phyloP scores from a whole-genome alignment of 2,888 invertebrate genomes.

The Margaritifera margaritifera region DNA sequence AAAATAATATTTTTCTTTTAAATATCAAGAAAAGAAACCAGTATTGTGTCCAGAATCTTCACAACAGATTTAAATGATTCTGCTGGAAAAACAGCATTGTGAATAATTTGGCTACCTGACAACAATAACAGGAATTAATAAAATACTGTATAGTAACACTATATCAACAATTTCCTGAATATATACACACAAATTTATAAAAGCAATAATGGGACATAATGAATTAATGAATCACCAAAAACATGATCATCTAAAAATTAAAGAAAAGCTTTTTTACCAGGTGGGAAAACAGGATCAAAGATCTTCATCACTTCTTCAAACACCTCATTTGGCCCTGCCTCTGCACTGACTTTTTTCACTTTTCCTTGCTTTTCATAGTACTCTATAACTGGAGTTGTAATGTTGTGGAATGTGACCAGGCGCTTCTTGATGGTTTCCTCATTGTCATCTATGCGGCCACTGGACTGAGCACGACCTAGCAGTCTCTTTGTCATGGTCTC shows the following conservation, averaged over 20 bases:
- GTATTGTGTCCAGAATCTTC: too few relatives aligned
- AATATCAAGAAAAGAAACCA: too few relatives aligned
- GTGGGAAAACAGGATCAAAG: slow-evolving; percentile 41
- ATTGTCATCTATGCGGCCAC: slow-evolving; percentile 93
- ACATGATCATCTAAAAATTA: neutral
- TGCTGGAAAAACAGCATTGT: too few relatives aligned
- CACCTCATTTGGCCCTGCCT: slow-evolving; percentile 57
- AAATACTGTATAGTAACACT: too few relatives aligned
- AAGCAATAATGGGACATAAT: too few relatives aligned
- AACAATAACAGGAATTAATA: too few relatives aligned
- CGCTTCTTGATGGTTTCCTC: slow-evolving; percentile 93
- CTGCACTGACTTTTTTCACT: slow-evolving; percentile 76
- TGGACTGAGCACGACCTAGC: slow-evolving; percentile 83
- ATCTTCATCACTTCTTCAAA: slow-evolving; percentile 55
- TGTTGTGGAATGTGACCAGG: slow-evolving; percentile 89
- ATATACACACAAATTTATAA: too few relatives aligned
- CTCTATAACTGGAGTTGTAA: slow-evolving; percentile 88
- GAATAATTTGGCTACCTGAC: too few relatives aligned
- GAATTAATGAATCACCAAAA: too few relatives aligned
- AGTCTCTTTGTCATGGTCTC: slow-evolving; percentile 85
- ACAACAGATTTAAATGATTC: too few relatives aligned
- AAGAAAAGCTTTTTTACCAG: slow-evolving; percentile 22
- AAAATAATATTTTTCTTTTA: too few relatives aligned
- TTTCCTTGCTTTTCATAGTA: slow-evolving; percentile 86
- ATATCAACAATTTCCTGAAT: too few relatives aligned